A percentile compares a stretch with the other conserved stretches of the same genome.
Conservation (phyloP, 35 echinoderm and acorn worm species). For the Acanthaster planci region DNA sequence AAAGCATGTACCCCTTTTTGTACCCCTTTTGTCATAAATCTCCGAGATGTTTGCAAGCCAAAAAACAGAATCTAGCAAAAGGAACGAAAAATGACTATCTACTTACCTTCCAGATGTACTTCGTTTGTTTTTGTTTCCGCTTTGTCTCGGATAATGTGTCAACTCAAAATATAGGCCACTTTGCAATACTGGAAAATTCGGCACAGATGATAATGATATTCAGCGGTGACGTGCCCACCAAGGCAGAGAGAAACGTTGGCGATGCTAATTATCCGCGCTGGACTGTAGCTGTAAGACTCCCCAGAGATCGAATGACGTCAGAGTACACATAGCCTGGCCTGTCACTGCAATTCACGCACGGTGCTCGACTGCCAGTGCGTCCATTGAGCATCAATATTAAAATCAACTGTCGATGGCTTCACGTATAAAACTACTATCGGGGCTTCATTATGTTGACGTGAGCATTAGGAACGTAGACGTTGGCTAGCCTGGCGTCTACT, state of each 20-base stretch:
- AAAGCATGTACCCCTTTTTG: too few relatives aligned
- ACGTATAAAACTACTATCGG: too few relatives aligned
- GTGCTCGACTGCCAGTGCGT: too few relatives aligned
- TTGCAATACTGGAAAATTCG: conserved; percentile 21
- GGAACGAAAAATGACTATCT: background rate
- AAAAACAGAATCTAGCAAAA: too few relatives aligned
- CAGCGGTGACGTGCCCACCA: background rate
- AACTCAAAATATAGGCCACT: background rate
- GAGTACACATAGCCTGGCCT: conserved; percentile 11
- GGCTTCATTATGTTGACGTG: too few relatives aligned
- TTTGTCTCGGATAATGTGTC: background rate
- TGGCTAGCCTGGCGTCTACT: too few relatives aligned
- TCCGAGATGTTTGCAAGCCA: too few relatives aligned
- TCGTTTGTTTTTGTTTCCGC: background rate
- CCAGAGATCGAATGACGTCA: conserved; percentile 6
- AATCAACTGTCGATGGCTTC: too few relatives aligned
- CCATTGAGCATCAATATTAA: too few relatives aligned
- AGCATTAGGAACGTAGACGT: too few relatives aligned
- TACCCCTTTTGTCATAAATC: too few relatives aligned
- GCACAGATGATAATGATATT: background rate
- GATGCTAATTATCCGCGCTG: background rate
- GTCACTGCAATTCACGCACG: background rate
- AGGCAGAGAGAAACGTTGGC: background rate
- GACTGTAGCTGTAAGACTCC: background rate
- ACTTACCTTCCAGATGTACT: background rate